Evolutionary conservation across 2,888 invertebrate species (phyloP).

Genomic region (Diarsia mendica): DNA sequence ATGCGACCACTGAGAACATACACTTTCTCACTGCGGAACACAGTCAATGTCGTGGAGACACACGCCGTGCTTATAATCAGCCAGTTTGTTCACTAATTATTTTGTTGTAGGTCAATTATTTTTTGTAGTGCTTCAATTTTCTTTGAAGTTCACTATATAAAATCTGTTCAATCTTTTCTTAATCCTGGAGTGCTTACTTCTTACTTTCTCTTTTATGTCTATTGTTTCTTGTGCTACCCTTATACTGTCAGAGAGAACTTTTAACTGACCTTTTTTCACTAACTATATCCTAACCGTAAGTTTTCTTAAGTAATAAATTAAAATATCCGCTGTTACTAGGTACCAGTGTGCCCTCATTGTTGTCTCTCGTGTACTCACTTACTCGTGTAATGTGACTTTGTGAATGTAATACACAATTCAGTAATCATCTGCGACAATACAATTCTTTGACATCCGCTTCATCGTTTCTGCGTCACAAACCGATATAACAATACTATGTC

Average conservation of each 20-base stretch:
- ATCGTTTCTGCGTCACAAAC: neutral
- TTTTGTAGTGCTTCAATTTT: too few species aligned
- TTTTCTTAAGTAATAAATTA: too few species aligned
- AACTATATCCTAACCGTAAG: too few species aligned
- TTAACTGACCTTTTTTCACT: too few species aligned
- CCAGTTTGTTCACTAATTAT: neutral
- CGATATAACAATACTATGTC: neutral
- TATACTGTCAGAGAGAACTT: too few species aligned
- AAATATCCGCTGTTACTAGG: neutral
- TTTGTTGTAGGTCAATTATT: neutral
- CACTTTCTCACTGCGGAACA: neutral
- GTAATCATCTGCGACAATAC: too few species aligned
- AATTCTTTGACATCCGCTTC: neutral
- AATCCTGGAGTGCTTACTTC: too few species aligned
- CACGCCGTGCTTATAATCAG: slow-evolving; percentile 4
- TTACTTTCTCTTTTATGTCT: too few species aligned
- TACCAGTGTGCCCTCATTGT: neutral
- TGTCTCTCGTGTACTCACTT: neutral
- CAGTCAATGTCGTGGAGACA: slow-evolving; percentile 1
- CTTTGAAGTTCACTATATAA: too few species aligned
- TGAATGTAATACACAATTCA: neutral
- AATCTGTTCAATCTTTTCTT: too few species aligned
- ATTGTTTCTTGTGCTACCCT: too few species aligned
- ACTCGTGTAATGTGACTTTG: neutral
- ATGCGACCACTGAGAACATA: neutral